Base-by-base conservation (phyloP, 1,140 invertebrate species). In the Bombus waltoni region DNA sequence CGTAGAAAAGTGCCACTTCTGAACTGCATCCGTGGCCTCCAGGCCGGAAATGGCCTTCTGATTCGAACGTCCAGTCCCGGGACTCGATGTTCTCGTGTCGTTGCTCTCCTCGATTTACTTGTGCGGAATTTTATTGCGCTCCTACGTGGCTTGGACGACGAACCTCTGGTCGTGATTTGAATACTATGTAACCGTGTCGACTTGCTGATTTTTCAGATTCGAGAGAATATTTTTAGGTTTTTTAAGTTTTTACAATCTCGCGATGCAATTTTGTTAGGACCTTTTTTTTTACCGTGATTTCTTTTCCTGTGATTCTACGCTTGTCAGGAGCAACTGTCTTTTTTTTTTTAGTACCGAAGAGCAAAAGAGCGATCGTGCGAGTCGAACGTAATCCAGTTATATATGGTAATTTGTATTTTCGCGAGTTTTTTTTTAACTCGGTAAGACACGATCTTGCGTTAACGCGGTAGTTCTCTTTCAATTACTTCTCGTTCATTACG, bases 41-140 rank as follows among this genome's bases (percentile, higher is more conserved):
- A 32, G 53, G 9, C n/a, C 80, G 81, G 81, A 75, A 82, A 53
- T 53, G 73, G 62, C 6, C 35, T 42, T 42, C 72, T 65, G 81
- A 42, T 42, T 70, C 44, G 18, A 77, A 57, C 44, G 74, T 77
- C 73, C 81, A 77, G 62, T 35, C 10, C 44, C 53, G 44, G 44
- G 28, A 68, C 28, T 76, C 73, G 59, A 57, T 68, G 73, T 77
- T 83, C 53, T 42, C 73, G 71, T 53, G 62, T n/a, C 42, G 44
- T n/a, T 74, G 47, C 47, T 62, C 28, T 15, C 40, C 28, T 76
- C 42, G 72, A 75, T 83, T 75, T 53, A 66, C 42, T 40, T 18
- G 47, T 32, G 11, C 1, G 18, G 32, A 75, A 35, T 65, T 76
- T 73, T 35, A 44, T 42, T n/a, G 28, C 79, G n/a, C n/a, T 3